Evolutionary conservation across 2,113 vertebrate genomes (phyloP), one percentile per base, ranked within the genome.

Genomic region (Felis catus): DNA sequence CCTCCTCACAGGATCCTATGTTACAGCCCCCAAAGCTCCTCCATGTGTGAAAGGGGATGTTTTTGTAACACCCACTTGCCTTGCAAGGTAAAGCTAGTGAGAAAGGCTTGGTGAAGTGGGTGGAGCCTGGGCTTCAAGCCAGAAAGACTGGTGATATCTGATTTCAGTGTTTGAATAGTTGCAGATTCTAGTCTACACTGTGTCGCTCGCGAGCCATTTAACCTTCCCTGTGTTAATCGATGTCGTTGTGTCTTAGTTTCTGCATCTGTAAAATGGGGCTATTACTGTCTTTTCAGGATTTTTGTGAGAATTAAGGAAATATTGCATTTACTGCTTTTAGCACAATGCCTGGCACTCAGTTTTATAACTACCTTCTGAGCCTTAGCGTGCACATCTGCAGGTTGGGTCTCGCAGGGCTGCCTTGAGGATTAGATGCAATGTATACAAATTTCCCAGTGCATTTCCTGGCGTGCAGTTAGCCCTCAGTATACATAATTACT

Each of bases 231-330:
- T 74, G 39, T 55, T 51, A 15, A 41, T 45, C 58, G 6, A 27
- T 68, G 73, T 39, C 51, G 0, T 27, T 68, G 81, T 86, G 27
- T 33, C 29, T 83, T 78, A 21, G 74, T 82, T 70, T 91, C 15
- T 66, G 36, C 66, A 33, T 91, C 36, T 10, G 48, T 79, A 85
- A 81, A 91, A 79, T 93, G 33, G 45, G 7, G 23, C 66, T 90
- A 68, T 91, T 86, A 74, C 68, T 65, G 14, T 41, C 41, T 41
- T 71, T 41, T 7, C 58, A 68, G 53, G 33, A 68, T 80, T 76
- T 3, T 58, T 63, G 18, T 63, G 76, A 96, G n/a, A 92, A 29
- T 58, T 76, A 65, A 90, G 81, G 51, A 87, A 74, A 66, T 71
- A 3, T 8, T 89, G 5, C 1, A 31, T 66, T 68, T 93, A 65